phyloP scores from a whole-genome alignment of 2,113 vertebrate species.

The Pseudorhombus dupliciocellatus region DNA sequence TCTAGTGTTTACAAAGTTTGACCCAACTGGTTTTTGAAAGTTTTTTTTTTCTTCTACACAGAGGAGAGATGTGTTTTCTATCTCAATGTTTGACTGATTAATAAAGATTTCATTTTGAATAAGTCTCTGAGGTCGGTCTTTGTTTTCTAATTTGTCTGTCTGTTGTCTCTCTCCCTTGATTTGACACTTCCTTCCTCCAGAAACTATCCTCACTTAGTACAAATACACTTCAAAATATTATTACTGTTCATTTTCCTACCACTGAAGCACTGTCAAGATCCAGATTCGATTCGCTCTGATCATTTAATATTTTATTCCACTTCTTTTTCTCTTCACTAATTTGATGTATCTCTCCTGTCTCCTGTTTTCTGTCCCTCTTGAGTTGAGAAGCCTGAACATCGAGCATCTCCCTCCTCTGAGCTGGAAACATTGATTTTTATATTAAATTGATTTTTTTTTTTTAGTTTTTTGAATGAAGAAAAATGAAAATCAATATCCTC shows the following conservation, averaged over 20 bases:
- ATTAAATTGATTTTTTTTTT: too few relatives aligned
- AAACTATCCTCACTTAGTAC: background rate
- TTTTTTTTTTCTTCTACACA: slow-evolving; percentile 32
- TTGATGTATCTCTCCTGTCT: too few relatives aligned
- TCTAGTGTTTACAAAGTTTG: slow-evolving; percentile 26
- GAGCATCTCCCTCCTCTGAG: too few relatives aligned
- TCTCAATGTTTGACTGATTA: slow-evolving; percentile 59
- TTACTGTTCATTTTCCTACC: too few relatives aligned
- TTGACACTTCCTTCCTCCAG: background rate
- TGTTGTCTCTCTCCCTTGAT: background rate
- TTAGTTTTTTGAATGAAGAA: background rate
- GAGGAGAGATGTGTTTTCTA: slow-evolving; percentile 55
- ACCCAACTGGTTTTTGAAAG: slow-evolving; percentile 27
- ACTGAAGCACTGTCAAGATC: too few relatives aligned
- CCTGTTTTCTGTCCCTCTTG: too few relatives aligned
- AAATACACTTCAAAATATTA: background rate
- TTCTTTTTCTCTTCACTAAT: too few relatives aligned
- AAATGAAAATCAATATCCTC: slow-evolving; percentile 22
- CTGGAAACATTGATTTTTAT: background rate
- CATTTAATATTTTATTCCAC: too few relatives aligned
- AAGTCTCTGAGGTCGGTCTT: background rate
- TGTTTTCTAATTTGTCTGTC: background rate
- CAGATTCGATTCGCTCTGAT: too few relatives aligned
- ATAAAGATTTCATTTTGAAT: slow-evolving; percentile 66
- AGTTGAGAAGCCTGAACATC: too few relatives aligned